Evolutionary conservation across 2,888 invertebrate species (phyloP).

Genomic region (Athrips mouffetella): DNA sequence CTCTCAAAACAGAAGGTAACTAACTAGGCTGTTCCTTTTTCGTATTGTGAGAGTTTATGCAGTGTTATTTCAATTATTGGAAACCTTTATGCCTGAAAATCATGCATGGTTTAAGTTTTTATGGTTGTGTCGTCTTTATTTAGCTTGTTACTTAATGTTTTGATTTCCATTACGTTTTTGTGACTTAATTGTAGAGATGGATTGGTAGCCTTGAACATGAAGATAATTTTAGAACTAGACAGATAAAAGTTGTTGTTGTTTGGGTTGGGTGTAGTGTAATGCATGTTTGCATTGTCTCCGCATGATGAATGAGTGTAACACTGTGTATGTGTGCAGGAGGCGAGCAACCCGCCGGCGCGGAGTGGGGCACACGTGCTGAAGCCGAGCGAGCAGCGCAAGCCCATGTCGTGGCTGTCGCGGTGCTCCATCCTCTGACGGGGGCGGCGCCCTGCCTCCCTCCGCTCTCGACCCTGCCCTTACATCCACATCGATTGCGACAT

Average conservation of each 20-base stretch:
- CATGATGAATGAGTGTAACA: neutral
- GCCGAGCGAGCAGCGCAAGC: constrained; percentile 87
- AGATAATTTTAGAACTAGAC: neutral
- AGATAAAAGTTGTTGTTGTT: neutral
- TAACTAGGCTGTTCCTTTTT: constrained; percentile 16
- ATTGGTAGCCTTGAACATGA: neutral
- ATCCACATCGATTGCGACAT: constrained; percentile 25
- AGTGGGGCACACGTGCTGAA: constrained; percentile 88
- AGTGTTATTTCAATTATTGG: neutral
- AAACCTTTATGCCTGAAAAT: no score
- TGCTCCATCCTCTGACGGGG: constrained; percentile 93
- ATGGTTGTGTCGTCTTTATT: no score
- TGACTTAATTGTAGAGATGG: no score
- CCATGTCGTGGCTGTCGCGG: constrained; percentile 90
- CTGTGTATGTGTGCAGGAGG: constrained; percentile 81
- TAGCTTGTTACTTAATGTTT: no score
- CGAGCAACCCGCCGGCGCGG: constrained; percentile 89
- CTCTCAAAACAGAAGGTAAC: constrained; percentile 65
- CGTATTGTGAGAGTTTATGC: constrained; percentile 6
- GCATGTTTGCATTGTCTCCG: neutral
- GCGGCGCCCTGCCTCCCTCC: constrained; percentile 29
- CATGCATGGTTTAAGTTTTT: no score
- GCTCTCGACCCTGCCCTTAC: constrained; percentile 28
- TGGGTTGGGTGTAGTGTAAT: constrained; percentile 1
- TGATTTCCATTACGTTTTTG: no score